These are phyloP conservation scores for Gymnodraco acuticeps DNA, from an alignment of 2,797 vertebrate genomes.

Conservation along the genomic window DNA sequence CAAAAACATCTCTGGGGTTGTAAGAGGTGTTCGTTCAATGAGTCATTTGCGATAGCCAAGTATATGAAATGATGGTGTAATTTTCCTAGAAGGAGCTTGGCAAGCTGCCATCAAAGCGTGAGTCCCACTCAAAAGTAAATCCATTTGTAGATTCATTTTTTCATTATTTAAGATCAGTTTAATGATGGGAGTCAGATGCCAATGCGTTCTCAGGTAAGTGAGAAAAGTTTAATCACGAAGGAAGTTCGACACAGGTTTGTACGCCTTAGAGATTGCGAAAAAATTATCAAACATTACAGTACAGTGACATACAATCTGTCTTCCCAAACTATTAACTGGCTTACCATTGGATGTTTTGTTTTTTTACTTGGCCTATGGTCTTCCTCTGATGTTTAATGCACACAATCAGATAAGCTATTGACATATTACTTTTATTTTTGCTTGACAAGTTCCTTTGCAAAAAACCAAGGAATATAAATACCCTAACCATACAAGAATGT, in stretches of 20 bases:
- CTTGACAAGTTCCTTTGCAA: neutral
- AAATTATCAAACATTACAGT: neutral
- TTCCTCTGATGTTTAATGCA: neutral
- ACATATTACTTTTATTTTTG: neutral
- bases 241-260: neutral
- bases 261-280: neutral
- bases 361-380: neutral
- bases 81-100: constrained; percentile 7
- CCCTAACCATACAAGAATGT: neutral
- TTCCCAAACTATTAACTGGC: neutral
- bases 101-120: neutral
- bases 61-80: constrained; percentile 3
- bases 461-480: neutral
- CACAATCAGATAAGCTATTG: neutral
- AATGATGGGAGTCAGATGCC: constrained; percentile 24
- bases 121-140: neutral
- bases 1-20: constrained; percentile 2
- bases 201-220: neutral
- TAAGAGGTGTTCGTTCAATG: constrained; percentile 26
- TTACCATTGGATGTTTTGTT: neutral
- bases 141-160: constrained; percentile 1
- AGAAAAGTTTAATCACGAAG: constrained; percentile 17
- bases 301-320: neutral
- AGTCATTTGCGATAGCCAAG: constrained; percentile 16
- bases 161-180: constrained; percentile 6